These are phyloP conservation scores for Drosophila nigrodunni DNA, from an alignment of 1,140 invertebrate genomes.

Conservation along the genomic window DNA sequence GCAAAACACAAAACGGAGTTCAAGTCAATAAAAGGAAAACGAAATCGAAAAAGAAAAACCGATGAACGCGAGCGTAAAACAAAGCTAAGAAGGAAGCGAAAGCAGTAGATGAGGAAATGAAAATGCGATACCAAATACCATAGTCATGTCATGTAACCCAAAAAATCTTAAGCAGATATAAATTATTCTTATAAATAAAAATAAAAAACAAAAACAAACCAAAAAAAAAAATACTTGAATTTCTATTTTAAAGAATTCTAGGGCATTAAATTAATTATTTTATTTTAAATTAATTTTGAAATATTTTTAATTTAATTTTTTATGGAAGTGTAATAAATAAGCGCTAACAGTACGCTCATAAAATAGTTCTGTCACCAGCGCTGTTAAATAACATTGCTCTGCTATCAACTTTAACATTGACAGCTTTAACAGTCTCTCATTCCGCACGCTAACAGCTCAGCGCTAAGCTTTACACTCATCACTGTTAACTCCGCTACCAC, in stretches of 20 bases:
- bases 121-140: slow-evolving; percentile 73
- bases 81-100: slow-evolving; percentile 28
- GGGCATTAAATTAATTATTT: too few species aligned
- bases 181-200: slow-evolving; percentile 84
- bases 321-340: too few species aligned
- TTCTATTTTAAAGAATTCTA: slow-evolving; percentile 1
- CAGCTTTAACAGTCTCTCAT: too few species aligned
- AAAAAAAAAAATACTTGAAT: slow-evolving; percentile 46
- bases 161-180: slow-evolving; percentile 81
- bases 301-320: too few species aligned
- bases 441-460: too few species aligned
- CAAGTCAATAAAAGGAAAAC: slow-evolving; percentile 40
- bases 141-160: slow-evolving; percentile 80
- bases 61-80: slow-evolving; percentile 4
- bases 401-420: too few species aligned
- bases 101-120: slow-evolving; percentile 14
- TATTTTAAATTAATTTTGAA: too few species aligned
- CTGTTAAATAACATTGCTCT: too few species aligned
- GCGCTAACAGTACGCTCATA: too few species aligned
- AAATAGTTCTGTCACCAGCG: too few species aligned
- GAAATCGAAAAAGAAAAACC: slow-evolving; percentile 27
- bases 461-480: too few species aligned
- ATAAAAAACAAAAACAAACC: slow-evolving; percentile 62
- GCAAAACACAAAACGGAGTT: slow-evolving; percentile 1
- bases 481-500: too few species aligned